Base-by-base conservation (phyloP, 2,797 vertebrate species). In the Lindbergichthys nudifrons region DNA sequence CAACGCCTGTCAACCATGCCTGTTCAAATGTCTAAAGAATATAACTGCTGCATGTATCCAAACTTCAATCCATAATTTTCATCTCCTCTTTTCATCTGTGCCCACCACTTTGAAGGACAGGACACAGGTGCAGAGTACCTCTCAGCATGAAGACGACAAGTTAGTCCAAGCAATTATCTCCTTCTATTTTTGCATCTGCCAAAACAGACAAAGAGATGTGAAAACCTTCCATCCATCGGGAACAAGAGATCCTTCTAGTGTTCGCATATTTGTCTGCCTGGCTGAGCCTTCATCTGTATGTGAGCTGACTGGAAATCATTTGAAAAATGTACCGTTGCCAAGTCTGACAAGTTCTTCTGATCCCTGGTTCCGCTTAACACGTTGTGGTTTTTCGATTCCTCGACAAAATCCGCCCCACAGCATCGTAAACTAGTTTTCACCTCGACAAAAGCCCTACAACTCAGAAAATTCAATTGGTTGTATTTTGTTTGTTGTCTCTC, bases 281-380 rank as follows among this genome's bases (percentile, higher is more conserved):
- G 74, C 77, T 77, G 45, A 82, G 76, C 48, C 68, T 68, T 76
- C 65, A 48, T 79, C 67, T 89, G 65, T 51, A 26, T 75, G 73
- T 75, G 65, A 81, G 78, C 43, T 69, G 75, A 71, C 83, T 85
- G 56, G 42, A 76, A 90, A 88, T 83, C 68, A 77, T 82, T 83
- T 88, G 76, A 86, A 85, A 88, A 89, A 88, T 84, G 48, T 70
- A 63, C 76, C 61, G 5, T 75, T 77, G 85, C 84, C 78, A 84
- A 70, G 75, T 79, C 57, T 87, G 83, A 88, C 84, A 90, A 84
- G 78, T 83, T 86, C 60, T 68, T 80, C 80, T 80, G 83, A 87
- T 84, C 82, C 65, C 58, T 41, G 59, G 75, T 88, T 91, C 79
- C 68, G 3, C 77, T 81, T 87, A 74, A 69, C 73, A 69, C 73